Conservation (phyloP, 1,140 invertebrate species). For the Drosophila rufa region DNA sequence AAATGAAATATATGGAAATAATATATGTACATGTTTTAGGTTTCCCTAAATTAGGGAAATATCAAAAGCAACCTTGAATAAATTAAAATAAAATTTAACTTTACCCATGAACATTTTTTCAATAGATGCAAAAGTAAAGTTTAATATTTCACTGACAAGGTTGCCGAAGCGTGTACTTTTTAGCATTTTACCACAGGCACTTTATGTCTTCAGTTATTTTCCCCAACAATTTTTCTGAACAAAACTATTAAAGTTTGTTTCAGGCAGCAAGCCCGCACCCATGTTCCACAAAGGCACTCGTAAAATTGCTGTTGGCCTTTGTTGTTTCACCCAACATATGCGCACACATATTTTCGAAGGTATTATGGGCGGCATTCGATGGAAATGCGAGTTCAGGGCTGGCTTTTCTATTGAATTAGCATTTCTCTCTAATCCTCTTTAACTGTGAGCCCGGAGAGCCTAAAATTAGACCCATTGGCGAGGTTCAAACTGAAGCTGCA, state of each 20-base stretch:
- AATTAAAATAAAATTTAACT: background rate
- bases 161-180: background rate
- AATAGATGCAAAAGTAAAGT: background rate
- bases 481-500: background rate
- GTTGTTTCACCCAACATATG: constrained; percentile 6
- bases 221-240: background rate
- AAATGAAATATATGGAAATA: background rate
- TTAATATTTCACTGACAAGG: background rate
- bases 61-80: background rate
- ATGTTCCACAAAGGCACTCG: background rate
- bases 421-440: constrained; percentile 10
- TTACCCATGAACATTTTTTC: background rate
- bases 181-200: background rate
- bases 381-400: background rate
- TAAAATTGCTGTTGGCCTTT: constrained; percentile 6
- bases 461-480: constrained; percentile 3
- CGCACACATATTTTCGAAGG: constrained; percentile 18
- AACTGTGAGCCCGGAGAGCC: background rate
- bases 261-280: background rate
- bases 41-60: background rate
- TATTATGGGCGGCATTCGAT: constrained; percentile 3
- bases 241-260: constrained; percentile 2
- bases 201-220: background rate
- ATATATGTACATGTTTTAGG: no score
- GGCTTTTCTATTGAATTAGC: constrained; percentile 1